Evolutionary conservation across 2,888 invertebrate genomes (phyloP).

Genomic region (Orchesellides sinensis): DNA sequence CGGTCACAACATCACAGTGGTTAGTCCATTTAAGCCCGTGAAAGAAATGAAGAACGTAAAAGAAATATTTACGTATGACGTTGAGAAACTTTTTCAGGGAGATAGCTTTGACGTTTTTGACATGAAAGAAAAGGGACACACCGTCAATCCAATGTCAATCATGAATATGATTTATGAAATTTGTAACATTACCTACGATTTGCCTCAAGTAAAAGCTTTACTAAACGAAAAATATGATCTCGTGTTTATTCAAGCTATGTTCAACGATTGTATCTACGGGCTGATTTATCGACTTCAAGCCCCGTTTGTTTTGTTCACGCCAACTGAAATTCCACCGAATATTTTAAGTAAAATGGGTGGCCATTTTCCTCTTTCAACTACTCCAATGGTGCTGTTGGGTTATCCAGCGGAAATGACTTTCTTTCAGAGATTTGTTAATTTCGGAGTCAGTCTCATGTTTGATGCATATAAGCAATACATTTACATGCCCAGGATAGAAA

Average conservation of each 20-base stretch:
- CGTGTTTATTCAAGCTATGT: slow-evolving; percentile 75
- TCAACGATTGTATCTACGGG: slow-evolving; percentile 75
- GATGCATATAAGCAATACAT: slow-evolving; percentile 75
- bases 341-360: slow-evolving; percentile 60
- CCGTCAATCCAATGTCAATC: slow-evolving; percentile 38
- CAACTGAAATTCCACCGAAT: slow-evolving; percentile 30
- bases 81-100: slow-evolving; percentile 5
- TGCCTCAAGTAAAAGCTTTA: slow-evolving; percentile 4
- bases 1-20: slow-evolving; percentile 80
- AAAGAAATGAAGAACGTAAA: slow-evolving; percentile 77
- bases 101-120: slow-evolving; percentile 52
- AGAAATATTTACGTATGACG: slow-evolving; percentile 65
- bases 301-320: slow-evolving; percentile 76
- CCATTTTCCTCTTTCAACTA: slow-evolving; percentile 75
- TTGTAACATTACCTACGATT: slow-evolving; percentile 23
- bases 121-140: slow-evolving; percentile 32
- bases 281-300: slow-evolving; percentile 75
- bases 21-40: slow-evolving; percentile 77
- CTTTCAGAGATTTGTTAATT: slow-evolving; percentile 73
- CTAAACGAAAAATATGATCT: slow-evolving; percentile 73
- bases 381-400: slow-evolving; percentile 75
- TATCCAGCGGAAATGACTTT: slow-evolving; percentile 74
- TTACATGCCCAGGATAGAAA: slow-evolving; percentile 74
- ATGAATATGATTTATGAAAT: slow-evolving; percentile 18
- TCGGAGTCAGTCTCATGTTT: slow-evolving; percentile 76